Evolutionary conservation across 1,140 invertebrate genomes (phyloP), one percentile per base, ranked within the genome.

Genomic region (Kradibia gibbosae): DNA sequence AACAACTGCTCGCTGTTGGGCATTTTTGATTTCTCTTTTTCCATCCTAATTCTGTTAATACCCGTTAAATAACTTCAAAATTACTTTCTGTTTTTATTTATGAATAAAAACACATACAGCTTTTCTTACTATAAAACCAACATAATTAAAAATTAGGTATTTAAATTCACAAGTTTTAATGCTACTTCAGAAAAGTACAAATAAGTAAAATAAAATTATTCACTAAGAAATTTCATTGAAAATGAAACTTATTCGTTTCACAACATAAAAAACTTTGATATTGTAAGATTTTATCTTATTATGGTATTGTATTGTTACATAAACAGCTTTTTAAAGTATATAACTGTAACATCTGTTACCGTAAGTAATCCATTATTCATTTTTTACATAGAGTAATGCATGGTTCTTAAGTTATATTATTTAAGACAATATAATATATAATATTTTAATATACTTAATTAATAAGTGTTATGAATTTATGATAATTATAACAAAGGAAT

Each of bases 151-250:
- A 36, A 74, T 74, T 55, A 17, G 20, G 15, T 55, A 74, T 55
- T 74, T 55, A 31, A 53, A 74, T 74, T 55, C 13, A 31, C 34
- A 36, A 67, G 62, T 39, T 67, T 67, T 36, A 67, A 67, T 67
- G 62, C 15, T 34, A 36, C 60, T 62, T 62, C 28, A 17, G 34
- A 67, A 36, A n/a, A 48, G 60, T 65, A 34, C 31, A 25, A 62
- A 62, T 62, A 62, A 34, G 7, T 31, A 34, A 4, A 34, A 62
- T 62, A 13, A 34, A 34, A 20, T 62, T 62, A 62, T 36, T 34
- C 60, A 31, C 28, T 36, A 62, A 62, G 60, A 31, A 62, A 62
- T 62, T 36, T 11, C 34, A 62, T 62, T 60, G 34, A 62, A 62
- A 62, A 62, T 62, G 28, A 31, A 62, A 62, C 31, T 62, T 62